Evolutionary conservation across 2,797 vertebrate genomes (phyloP).

Genomic region (Dendrocincla tyrannina): DNA sequence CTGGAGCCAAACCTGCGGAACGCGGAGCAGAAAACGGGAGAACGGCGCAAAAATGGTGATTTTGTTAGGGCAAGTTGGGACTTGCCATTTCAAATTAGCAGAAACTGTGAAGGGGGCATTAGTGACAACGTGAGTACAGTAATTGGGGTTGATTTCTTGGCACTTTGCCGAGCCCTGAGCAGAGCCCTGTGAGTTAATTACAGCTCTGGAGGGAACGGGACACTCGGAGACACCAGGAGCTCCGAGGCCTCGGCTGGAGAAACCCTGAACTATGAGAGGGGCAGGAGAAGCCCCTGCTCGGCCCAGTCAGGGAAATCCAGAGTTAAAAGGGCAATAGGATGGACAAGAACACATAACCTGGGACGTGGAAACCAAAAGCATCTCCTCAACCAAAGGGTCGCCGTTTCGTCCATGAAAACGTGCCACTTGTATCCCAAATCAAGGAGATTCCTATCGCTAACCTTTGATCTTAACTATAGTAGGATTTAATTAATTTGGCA

Average conservation of each 20-base stretch:
- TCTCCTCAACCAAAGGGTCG: neutral
- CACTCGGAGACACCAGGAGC: slow-evolving; percentile 67
- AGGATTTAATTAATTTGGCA: slow-evolving; percentile 58
- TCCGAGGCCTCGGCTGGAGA: slow-evolving; percentile 55
- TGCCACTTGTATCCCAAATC: neutral
- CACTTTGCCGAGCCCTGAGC: slow-evolving; percentile 78
- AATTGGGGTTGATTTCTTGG: slow-evolving; percentile 90
- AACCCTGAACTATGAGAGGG: neutral
- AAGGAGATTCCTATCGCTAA: slow-evolving; percentile 1
- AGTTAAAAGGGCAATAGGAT: neutral
- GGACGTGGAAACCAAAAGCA: neutral
- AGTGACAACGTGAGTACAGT: slow-evolving; percentile 85
- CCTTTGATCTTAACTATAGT: slow-evolving; percentile 27
- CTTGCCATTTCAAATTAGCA: slow-evolving; percentile 83
- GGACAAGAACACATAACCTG: neutral
- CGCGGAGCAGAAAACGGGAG: slow-evolving; percentile 63
- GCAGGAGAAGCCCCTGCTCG: neutral
- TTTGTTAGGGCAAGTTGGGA: slow-evolving; percentile 75
- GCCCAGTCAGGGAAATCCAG: neutral
- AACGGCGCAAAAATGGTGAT: slow-evolving; percentile 64
- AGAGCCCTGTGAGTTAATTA: slow-evolving; percentile 85
- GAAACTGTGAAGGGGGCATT: slow-evolving; percentile 82
- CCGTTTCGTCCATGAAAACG: neutral
- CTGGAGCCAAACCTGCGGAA: slow-evolving; percentile 55
- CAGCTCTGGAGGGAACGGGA: slow-evolving; percentile 74